Percentiles rank a stretch among this genome's conserved stretches.
Conservation (phyloP, 2,888 invertebrate species). For the Dolomedes plantarius region DNA sequence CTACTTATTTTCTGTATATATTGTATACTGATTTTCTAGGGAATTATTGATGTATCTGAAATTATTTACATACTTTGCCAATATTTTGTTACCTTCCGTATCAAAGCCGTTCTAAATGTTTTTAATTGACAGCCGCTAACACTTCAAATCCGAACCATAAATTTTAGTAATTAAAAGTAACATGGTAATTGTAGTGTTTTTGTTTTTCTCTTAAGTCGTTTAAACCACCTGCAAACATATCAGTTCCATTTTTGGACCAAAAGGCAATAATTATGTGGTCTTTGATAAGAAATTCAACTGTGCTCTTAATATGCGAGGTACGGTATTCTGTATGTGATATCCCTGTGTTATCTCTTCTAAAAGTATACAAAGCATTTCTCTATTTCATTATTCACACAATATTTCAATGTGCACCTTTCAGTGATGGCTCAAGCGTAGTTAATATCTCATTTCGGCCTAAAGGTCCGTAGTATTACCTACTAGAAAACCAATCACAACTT, state of each 20-base stretch:
- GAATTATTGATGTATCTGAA: constrained; percentile 15
- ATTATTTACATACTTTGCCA: constrained; percentile 53
- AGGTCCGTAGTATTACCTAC: constrained; percentile 30
- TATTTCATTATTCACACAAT: constrained; percentile 54
- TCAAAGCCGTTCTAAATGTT: not conserved
- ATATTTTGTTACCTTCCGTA: constrained; percentile 29
- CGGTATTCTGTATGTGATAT: constrained; percentile 70
- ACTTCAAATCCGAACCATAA: constrained; percentile 65
- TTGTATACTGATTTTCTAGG: constrained; percentile 46
- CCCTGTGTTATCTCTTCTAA: constrained; percentile 55
- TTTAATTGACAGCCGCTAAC: not conserved
- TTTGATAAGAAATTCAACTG: constrained; percentile 67
- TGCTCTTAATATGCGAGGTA: constrained; percentile 57
- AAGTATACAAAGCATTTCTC: constrained; percentile 63
- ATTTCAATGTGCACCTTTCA: constrained; percentile 67
- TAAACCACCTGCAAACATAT: constrained; percentile 69
- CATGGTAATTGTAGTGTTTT: constrained; percentile 44
- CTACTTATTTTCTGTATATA: constrained; percentile 53
- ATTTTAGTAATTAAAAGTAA: constrained; percentile 50
- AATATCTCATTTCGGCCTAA: constrained; percentile 43
- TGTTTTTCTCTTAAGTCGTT: constrained; percentile 45
- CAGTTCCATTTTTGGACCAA: constrained; percentile 70
- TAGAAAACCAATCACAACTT: constrained; percentile 13
- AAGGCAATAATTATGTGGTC: constrained; percentile 70
- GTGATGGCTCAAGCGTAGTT: constrained; percentile 66